Conservation (phyloP, 2,113 vertebrate genomes). For the Geococcyx californianus region DNA sequence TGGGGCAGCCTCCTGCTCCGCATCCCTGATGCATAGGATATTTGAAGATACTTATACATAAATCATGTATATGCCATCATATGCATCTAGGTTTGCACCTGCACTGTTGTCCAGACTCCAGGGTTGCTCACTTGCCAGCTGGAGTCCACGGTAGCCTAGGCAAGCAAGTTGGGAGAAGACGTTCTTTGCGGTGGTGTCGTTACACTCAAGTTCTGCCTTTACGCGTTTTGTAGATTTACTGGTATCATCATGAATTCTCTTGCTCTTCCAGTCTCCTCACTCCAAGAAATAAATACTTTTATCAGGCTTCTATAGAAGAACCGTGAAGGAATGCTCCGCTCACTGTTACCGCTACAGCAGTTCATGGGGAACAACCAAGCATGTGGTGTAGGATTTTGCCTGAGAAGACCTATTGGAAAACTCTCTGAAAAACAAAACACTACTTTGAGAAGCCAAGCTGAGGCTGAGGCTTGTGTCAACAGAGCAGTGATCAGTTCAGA, state of each 20-base stretch:
- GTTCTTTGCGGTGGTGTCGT: not conserved
- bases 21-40: not conserved
- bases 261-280: not conserved
- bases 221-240: not conserved
- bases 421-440: not conserved
- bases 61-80: not conserved
- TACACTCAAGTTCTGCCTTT: not conserved
- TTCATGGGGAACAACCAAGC: not conserved
- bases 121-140: not conserved
- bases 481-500: not conserved
- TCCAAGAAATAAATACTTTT: not conserved
- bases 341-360: not conserved
- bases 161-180: not conserved
- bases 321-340: not conserved
- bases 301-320: not conserved
- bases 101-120: not conserved
- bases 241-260: not conserved
- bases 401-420: not conserved
- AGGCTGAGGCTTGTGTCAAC: not conserved
- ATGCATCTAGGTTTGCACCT: not conserved
- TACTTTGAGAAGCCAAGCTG: not conserved
- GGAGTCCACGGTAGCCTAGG: not conserved
- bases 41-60: not conserved
- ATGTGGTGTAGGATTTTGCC: not conserved
- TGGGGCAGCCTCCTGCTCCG: not conserved